Percentiles rank a stretch among this genome's conserved stretches.
Conservation (phyloP, 2,797 vertebrate genomes). For the Helostoma temminkii region DNA sequence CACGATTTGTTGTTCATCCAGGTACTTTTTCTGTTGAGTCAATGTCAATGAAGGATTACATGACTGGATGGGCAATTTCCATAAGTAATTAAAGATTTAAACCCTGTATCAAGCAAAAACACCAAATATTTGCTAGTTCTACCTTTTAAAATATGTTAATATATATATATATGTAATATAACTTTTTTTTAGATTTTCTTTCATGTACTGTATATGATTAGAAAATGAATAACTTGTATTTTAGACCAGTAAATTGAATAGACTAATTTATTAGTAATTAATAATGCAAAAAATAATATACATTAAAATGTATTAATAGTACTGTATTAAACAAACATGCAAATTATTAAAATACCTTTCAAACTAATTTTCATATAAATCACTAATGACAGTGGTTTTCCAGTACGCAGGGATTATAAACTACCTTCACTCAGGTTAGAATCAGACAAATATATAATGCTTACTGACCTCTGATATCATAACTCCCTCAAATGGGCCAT, state of each 20-base stretch:
- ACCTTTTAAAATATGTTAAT: neutral
- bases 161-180: too few species aligned
- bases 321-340: too few species aligned
- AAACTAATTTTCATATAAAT: neutral
- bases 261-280: too few species aligned
- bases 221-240: neutral
- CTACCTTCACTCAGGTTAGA: neutral
- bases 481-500: constrained; percentile 53
- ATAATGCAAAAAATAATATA: too few species aligned
- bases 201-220: neutral
- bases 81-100: neutral
- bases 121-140: neutral
- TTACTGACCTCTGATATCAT: constrained; percentile 31
- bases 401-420: constrained; percentile 1
- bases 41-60: too few species aligned
- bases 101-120: neutral
- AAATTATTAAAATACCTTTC: neutral
- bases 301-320: too few species aligned
- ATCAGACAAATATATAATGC: constrained; percentile 5
- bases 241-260: too few species aligned
- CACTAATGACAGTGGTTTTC: neutral
- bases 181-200: neutral
- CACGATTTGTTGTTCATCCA: constrained; percentile 1
- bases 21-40: constrained; percentile 3
- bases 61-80: neutral